Base-by-base conservation (phyloP, 1,140 invertebrate genomes). In the Pachypsylla venusta region DNA sequence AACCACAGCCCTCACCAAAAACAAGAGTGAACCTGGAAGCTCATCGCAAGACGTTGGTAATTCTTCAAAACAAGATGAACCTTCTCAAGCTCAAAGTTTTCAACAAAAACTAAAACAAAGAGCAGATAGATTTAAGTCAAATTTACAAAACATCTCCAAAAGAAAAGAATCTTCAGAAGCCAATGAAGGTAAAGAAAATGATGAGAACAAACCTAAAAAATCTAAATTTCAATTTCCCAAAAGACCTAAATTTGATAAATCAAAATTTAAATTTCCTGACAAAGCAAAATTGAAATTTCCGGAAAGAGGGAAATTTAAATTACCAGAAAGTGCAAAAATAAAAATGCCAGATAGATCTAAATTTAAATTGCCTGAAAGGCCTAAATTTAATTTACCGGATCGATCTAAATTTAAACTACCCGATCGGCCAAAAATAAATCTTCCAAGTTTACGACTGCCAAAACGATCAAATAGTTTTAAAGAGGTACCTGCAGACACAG, bases 351-450 rank as follows among this genome's bases (percentile, higher is more conserved):
- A 79, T 28, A 70, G 73, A 53, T 76, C 79, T 0, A 80, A 79
- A 62, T 79, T 81, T 62, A 76, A 75, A 57, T 66, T 80, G 2
- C 78, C 80, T 1, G 80, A 82, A 30, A 71, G 77, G 61, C 74
- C 78, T 2, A 79, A 78, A 67, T 78, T 80, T 60, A 78, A 75
- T 71, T 70, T 82, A 65, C 79, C 80, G 3, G 80, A 82, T 48
- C 75, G 72, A 59, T 73, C 58, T 58, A 68, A 67, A 62, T 68
- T 61, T 61, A 57, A 66, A 14, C 56, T 68, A 39, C 65, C 66
- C 12, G 65, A 65, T n/a, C 58, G 63, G 16, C 68, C 68, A 5
- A 68, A 69, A 60, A 64, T 67, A 42, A 66, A 63, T 26, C 22
- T 63, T 14, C 58, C 61, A n/a, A 1, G 68, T 67, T 58, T 69